phyloP scores from a whole-genome alignment of 2,797 vertebrate genomes.

The Naso thynnoides region DNA sequence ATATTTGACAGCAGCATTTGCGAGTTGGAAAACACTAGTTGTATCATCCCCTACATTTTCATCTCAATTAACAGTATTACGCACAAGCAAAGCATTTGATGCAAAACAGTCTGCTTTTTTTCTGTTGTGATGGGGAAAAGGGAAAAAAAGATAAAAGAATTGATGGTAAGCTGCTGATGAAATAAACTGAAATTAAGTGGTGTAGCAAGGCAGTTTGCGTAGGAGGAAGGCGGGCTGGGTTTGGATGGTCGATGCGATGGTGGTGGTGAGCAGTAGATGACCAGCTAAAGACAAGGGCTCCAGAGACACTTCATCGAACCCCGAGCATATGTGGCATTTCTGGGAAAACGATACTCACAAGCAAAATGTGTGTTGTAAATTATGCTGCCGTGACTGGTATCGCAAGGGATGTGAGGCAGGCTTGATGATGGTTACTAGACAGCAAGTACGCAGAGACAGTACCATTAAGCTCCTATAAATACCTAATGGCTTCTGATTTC shows the following conservation, averaged over 20 bases:
- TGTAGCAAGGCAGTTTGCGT: slow-evolving; percentile 51
- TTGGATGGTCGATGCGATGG: background rate
- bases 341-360: slow-evolving; percentile 52
- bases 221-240: slow-evolving; percentile 17
- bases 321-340: slow-evolving; percentile 1
- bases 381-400: slow-evolving; percentile 36
- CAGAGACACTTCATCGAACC: slow-evolving; percentile 32
- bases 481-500: slow-evolving; percentile 78
- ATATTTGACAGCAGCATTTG: slow-evolving; percentile 56
- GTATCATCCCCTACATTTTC: slow-evolving; percentile 50
- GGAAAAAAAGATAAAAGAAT: slow-evolving; percentile 49
- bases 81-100: slow-evolving; percentile 52
- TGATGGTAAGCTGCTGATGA: slow-evolving; percentile 72
- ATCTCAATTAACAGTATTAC: slow-evolving; percentile 53
- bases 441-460: slow-evolving; percentile 62
- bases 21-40: slow-evolving; percentile 49
- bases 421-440: slow-evolving; percentile 58
- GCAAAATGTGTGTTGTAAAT: slow-evolving; percentile 47
- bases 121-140: slow-evolving; percentile 27
- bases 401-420: slow-evolving; percentile 49
- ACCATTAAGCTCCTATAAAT: slow-evolving; percentile 81
- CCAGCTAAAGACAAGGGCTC: slow-evolving; percentile 36
- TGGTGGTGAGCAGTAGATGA: slow-evolving; percentile 7
- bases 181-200: slow-evolving; percentile 74
- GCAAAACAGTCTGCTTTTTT: slow-evolving; percentile 46